Base-by-base conservation (phyloP, 2,113 vertebrate species). In the Neopipo cinnamomea region DNA sequence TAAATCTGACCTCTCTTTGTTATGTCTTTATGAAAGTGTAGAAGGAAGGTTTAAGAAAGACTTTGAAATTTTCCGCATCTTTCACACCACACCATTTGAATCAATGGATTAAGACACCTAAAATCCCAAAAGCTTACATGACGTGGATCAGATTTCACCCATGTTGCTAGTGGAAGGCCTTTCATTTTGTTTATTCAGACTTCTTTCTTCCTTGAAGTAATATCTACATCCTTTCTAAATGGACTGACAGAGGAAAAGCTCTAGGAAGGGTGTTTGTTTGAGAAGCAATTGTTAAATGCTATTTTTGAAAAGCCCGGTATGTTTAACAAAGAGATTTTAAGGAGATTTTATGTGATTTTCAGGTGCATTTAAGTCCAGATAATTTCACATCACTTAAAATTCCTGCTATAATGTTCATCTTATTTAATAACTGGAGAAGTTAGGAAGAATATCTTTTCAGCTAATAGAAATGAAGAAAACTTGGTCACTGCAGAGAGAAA, bases 21-120 rank as follows among this genome's bases (percentile, higher is more conserved):
- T 27, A 47, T 27, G 9, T 30, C 88, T 97, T 97, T 93, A 94
- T 94, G 68, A 93, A 93, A 91, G 22, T 93, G 59, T 70, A 72
- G 84, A 96, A 94, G 31, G 52, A 93, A 88, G 2, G 46, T 86
- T 95, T 95, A 85, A 92, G 75, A 92, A 84, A 89, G 25, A 46
- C 46, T 96, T 95, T 89, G 81, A 96, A 87, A 91, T 94, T 93
- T 94, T 84, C 73, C 15, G 55, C 5, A 71, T 89, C 78, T 93
- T 94, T 91, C 72, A 27, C 23, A 88, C 96, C 50, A 89, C 35
- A 88, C 14, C 24, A 50, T 94, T 97, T 93, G 73, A 93, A 79
- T 79, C 85, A 82, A 70, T 76, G 79, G 74, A 91, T 97, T 93
- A 89, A 82, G 44, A 93, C 52, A 83, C 37, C 78, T 39, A 87